Base-by-base conservation (phyloP, 2,113 vertebrate genomes). In the Lophotis ruficrista region DNA sequence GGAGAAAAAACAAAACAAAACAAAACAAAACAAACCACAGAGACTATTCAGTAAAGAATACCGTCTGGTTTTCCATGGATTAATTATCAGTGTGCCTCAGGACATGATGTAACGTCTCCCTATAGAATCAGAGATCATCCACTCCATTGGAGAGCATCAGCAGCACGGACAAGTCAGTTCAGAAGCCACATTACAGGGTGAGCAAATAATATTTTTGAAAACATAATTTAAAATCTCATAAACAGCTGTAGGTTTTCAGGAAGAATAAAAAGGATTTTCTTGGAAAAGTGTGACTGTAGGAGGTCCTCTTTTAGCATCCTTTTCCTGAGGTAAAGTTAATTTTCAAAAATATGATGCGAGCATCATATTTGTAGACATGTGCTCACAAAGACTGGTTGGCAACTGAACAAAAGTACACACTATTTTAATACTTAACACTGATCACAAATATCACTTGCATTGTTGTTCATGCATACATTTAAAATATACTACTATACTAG, bases 271-370 rank as follows among this genome's bases (percentile, higher is more conserved):
- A 90, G 53, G 43, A 25, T 71, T 90, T 92, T 88, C 27, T 61
- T 83, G 77, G 91, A 90, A 94, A 96, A 91, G 87, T 3, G 47
- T 64, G 88, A 58, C 89, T 94, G 91, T 38, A 73, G 86, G 43
- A 84, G 72, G 83, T 87, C 97, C 97, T 97, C 97, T 97, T 97
- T 97, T 94, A 97, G 97, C 95, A 97, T 97, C 97, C 96, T 97
- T 98, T 97, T 97, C 97, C 80, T 72, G 80, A 75, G 70, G 54
- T 72, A 89, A 97, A 94, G 72, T 89, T 83, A 82, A 79, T 90
- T 93, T 91, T 79, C 57, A 95, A 93, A 97, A 97, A 95, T 98
- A 97, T 97, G 96, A 97, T 85, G 96, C 13, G 3, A 95, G 89
- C 95, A 97, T 95, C 96, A 97, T 90, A 94, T 97, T 98, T 83